Evolutionary conservation across 1,140 invertebrate genomes (phyloP).

Genomic region (Nymphalis io): DNA sequence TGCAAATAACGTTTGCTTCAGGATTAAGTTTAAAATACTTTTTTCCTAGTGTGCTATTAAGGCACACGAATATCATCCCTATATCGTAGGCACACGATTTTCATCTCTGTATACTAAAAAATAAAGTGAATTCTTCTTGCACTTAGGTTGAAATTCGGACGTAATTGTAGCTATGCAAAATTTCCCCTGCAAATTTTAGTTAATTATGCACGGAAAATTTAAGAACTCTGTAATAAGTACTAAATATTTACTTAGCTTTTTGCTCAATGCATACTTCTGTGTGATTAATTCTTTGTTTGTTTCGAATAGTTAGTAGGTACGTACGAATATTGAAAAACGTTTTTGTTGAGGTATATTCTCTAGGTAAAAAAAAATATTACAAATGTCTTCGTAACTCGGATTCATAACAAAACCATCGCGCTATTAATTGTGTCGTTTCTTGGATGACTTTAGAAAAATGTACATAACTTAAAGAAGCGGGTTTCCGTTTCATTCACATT

Average conservation of each 20-base stretch:
- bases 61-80: slow-evolving; percentile 39
- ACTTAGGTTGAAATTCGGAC: not conserved
- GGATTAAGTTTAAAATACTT: slow-evolving; percentile 58
- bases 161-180: not conserved
- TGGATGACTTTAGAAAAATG: slow-evolving; percentile 12
- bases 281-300: not conserved
- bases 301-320: not conserved
- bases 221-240: not conserved
- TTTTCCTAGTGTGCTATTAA: slow-evolving; percentile 39
- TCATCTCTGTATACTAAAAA: slow-evolving; percentile 22
- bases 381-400: not conserved
- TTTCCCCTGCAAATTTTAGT: not conserved
- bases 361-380: not conserved
- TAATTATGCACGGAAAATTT: not conserved
- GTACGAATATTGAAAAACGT: not conserved
- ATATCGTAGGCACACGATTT: slow-evolving; percentile 27
- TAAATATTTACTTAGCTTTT: not conserved
- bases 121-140: not conserved
- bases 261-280: no score
- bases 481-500: slow-evolving; percentile 30
- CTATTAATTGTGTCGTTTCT: slow-evolving; percentile 1
- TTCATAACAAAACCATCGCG: not conserved
- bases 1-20: slow-evolving; percentile 56
- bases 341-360: not conserved
- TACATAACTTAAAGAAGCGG: slow-evolving; percentile 5